Conservation (phyloP, 2,888 invertebrate genomes). For the Luperina testacea region DNA sequence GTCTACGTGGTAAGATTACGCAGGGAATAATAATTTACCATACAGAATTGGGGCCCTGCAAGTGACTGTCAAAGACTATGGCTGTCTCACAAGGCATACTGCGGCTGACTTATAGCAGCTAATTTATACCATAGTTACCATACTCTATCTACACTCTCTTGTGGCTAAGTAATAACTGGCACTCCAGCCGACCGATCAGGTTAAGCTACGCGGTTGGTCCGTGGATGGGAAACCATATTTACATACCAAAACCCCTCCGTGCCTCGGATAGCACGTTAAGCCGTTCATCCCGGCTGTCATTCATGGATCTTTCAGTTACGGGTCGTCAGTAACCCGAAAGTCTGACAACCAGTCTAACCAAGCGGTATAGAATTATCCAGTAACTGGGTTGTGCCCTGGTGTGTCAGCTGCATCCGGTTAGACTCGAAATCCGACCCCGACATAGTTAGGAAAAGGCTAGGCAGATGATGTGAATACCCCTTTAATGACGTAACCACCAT, state of each 20-base stretch:
- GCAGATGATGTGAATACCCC: not conserved
- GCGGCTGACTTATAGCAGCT: not conserved
- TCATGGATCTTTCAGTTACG: not conserved
- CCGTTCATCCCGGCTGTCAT: not conserved
- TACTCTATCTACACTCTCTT: not conserved
- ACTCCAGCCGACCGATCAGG: not conserved
- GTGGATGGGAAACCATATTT: not conserved
- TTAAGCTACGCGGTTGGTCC: not conserved
- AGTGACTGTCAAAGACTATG: not conserved
- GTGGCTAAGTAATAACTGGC: not conserved
- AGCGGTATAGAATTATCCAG: not conserved
- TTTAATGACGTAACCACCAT: not conserved
- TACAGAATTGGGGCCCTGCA: too few species aligned
- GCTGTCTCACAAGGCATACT: not conserved
- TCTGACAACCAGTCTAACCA: not conserved
- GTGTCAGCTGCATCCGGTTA: not conserved
- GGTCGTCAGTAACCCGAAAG: not conserved
- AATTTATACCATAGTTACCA: not conserved
- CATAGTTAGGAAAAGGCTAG: not conserved
- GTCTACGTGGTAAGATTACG: too few species aligned
- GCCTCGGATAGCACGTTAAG: not conserved
- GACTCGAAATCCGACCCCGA: not conserved
- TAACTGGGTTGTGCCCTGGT: not conserved
- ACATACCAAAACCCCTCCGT: not conserved
- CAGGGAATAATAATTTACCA: too few species aligned